Evolutionary conservation across 2,113 vertebrate genomes (phyloP).

Genomic region (Hydropotes inermis): DNA sequence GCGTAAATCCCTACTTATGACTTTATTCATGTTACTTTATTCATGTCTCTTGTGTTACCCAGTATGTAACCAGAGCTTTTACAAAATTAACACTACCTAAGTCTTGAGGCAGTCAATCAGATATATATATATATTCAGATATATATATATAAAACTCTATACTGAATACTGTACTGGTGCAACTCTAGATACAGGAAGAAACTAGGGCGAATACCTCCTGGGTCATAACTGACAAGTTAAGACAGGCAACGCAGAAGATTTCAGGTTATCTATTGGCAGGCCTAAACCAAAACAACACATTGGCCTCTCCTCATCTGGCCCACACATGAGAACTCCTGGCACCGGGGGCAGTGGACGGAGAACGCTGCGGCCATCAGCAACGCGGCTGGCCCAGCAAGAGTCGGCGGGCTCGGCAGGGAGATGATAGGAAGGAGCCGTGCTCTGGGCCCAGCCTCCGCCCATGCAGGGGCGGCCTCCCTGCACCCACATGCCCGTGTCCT

Average conservation of each 20-base stretch:
- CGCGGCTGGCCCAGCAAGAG: accelerated
- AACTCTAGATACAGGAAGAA: not conserved
- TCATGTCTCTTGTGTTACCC: not conserved
- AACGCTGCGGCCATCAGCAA: accelerated
- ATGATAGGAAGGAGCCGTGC: not conserved
- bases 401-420: not conserved
- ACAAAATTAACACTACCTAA: not conserved
- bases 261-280: not conserved
- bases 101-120: not conserved
- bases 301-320: not conserved
- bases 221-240: not conserved
- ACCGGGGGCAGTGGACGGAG: accelerated
- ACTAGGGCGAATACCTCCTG: not conserved
- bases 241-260: not conserved
- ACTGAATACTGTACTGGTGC: not conserved
- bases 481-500: accelerated
- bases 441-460: not conserved
- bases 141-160: not conserved
- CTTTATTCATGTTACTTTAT: not conserved
- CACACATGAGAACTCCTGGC: not conserved
- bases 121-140: not conserved
- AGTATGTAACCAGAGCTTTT: not conserved
- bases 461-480: accelerated
- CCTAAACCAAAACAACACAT: not conserved
- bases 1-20: not conserved